Evolutionary conservation across 2,888 invertebrate genomes (phyloP), one percentile per base, ranked within the genome.

Genomic region (Sminthurides aquaticus): DNA sequence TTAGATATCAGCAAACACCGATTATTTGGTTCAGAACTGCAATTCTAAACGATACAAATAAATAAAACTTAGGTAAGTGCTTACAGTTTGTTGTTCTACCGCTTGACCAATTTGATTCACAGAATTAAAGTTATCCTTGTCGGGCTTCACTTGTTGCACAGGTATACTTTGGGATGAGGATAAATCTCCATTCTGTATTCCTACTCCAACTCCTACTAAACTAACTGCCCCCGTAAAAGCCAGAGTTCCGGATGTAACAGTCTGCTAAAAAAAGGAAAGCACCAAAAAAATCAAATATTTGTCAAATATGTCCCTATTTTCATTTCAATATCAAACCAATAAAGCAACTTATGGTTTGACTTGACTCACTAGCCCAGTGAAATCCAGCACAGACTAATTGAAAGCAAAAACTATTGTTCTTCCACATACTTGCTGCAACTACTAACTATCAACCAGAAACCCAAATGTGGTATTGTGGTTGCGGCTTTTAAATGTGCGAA

Each of bases 211-310:
- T 52, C 68, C 70, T 18, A 55, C 54, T 34, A 15, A 34, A 15
- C 15, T 34, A 34, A 15, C 15, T 34, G n/a, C n/a, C n/a, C n/a
- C n/a, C n/a, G n/a, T n/a, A n/a, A n/a, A n/a, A n/a, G n/a, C 43
- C 15, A 34, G 15, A 34, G 18, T 89, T 79, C 90, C 90, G 83
- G 90, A 88, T 83, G 91, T 91, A 83, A 91, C 91, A 91, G 91
- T 91, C 85, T 91, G 91, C 91, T 91, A 87, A 87, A 74, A 77
- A 76, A 76, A 76, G 75, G 75, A 74, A 69, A 68, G 70, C 69
- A 69, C 73, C 60, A 71, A 52, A 60, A 28, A 62, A 8, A 20
- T 77, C 78, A 43, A 43, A 43, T 18, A 43, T 43, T 43, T 8
- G 18, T 43, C 43, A 43, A 18, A 43, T 43, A 43, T 18, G 18